Evolutionary conservation across 53 echinoderm and acorn worm species (phyloP).

Genomic region (Stichopus horrens): DNA sequence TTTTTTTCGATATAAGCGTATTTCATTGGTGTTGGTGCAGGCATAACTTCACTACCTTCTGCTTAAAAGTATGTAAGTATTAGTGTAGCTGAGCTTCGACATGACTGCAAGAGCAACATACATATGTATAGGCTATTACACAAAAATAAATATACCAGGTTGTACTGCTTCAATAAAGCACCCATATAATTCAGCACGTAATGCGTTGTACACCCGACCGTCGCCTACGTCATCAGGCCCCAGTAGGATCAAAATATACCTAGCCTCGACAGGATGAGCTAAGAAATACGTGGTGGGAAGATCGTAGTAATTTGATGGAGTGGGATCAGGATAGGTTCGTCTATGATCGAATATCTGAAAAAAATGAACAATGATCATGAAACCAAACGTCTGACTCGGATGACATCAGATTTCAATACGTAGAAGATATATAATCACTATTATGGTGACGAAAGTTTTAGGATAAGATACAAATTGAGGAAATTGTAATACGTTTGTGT

Average conservation of each 20-base stretch:
- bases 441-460: no score
- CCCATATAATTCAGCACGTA: conserved; percentile 73
- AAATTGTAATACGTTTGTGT: no score
- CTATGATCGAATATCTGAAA: conserved; percentile 68
- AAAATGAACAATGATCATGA: not conserved
- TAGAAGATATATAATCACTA: no score
- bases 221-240: conserved; percentile 53
- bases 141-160: conserved; percentile 28
- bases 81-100: no score
- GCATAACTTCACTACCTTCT: no score
- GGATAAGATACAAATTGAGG: no score
- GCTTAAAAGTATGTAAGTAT: no score
- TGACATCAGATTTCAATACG: no score
- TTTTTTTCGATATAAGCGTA: no score
- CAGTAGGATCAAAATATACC: conserved; percentile 71
- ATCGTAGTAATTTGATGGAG: not conserved
- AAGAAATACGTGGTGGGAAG: conserved; percentile 50
- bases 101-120: no score
- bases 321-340: conserved; percentile 29
- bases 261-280: conserved; percentile 55
- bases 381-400: no score
- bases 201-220: conserved; percentile 61
- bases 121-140: not conserved
- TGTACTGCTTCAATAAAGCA: conserved; percentile 43
- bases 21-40: no score